Evolutionary conservation across 2,888 invertebrate genomes (phyloP).

Genomic region (Acronicta psi): DNA sequence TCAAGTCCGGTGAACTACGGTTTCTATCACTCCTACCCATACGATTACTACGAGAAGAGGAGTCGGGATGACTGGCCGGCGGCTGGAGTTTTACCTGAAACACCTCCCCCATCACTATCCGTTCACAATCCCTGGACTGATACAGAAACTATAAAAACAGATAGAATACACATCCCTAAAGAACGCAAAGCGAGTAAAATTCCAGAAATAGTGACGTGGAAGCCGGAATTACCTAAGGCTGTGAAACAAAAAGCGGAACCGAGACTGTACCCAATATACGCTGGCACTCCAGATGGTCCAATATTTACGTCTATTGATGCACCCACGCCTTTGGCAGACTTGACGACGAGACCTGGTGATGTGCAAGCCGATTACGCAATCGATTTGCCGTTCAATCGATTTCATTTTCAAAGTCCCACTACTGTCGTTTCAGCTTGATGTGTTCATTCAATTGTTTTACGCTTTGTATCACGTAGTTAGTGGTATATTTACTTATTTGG

Average conservation of each 20-base stretch:
- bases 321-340: constrained; percentile 72
- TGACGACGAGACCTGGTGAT: constrained; percentile 81
- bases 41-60: constrained; percentile 84
- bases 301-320: constrained; percentile 72
- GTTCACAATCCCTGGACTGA: constrained; percentile 66
- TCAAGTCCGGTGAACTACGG: constrained; percentile 93
- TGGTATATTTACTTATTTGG: constrained; percentile 73
- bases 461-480: constrained; percentile 71
- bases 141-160: constrained; percentile 67
- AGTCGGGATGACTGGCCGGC: constrained; percentile 76
- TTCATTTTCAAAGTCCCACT: constrained; percentile 87
- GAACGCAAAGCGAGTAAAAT: constrained; percentile 50
- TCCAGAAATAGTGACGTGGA: constrained; percentile 64
- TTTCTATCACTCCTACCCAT: constrained; percentile 90
- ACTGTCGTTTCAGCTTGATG: constrained; percentile 85
- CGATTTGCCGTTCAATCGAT: constrained; percentile 84
- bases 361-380: constrained; percentile 85
- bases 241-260: constrained; percentile 65
- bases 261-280: constrained; percentile 74
- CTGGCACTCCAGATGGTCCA: constrained; percentile 60
- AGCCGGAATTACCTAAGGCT: constrained; percentile 64
- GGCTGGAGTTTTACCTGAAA: constrained; percentile 74
- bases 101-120: constrained; percentile 66
- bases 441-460: constrained; percentile 73
- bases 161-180: constrained; percentile 69